These are phyloP conservation scores for Venustoraphidia nigricollis DNA, from an alignment of 2,888 invertebrate species.

Conservation along the genomic window DNA sequence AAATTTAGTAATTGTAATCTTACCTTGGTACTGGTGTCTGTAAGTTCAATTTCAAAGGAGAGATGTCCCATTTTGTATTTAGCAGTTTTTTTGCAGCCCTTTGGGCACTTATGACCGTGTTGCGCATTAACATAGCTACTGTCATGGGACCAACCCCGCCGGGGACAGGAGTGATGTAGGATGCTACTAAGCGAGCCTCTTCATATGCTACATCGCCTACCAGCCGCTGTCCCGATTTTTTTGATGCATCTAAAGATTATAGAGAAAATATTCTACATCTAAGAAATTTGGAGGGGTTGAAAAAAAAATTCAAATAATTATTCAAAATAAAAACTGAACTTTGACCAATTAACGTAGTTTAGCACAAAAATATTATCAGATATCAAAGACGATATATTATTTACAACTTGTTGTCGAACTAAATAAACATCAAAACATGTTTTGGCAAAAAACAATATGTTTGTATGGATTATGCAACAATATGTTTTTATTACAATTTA, in stretches of 20 bases:
- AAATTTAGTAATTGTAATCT: constrained; percentile 5
- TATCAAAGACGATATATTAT: no score
- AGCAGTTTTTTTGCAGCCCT: constrained; percentile 39
- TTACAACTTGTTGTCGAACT: no score
- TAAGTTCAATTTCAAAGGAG: constrained; percentile 45
- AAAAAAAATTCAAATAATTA: neutral
- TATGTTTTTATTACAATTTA: neutral
- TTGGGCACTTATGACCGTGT: constrained; percentile 76
- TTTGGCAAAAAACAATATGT: no score
- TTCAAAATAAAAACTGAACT: neutral
- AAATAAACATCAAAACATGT: no score
- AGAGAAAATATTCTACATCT: neutral
- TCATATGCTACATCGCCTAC: constrained; percentile 92
- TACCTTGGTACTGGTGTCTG: constrained; percentile 74
- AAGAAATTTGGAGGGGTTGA: neutral
- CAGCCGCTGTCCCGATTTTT: constrained; percentile 63
- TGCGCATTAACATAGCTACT: constrained; percentile 93
- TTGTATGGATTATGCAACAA: no score
- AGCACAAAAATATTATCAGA: neutral
- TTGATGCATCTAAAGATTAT: constrained; percentile 45
- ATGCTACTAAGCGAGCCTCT: constrained; percentile 65
- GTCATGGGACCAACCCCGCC: constrained; percentile 99
- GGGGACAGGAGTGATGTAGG: constrained; percentile 87
- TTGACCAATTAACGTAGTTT: neutral
- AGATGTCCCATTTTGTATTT: constrained; percentile 54